Conservation (phyloP, 2,888 invertebrate genomes). For the Spodoptera littoralis region DNA sequence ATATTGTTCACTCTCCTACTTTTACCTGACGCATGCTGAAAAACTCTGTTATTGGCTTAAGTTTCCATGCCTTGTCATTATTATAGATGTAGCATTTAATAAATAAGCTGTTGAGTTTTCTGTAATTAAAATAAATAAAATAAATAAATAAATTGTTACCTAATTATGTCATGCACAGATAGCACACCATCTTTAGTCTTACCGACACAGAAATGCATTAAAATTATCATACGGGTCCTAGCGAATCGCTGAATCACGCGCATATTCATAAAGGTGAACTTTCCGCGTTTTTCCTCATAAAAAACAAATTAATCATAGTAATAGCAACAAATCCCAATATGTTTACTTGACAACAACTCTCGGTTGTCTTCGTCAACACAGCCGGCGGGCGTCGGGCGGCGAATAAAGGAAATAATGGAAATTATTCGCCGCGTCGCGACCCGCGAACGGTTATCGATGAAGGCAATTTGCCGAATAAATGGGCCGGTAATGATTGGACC, state of each 20-base stretch:
- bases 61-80: too few relatives aligned
- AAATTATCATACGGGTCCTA: too few relatives aligned
- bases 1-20: too few relatives aligned
- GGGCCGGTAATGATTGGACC: slow-evolving; percentile 63
- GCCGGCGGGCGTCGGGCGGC: slow-evolving; percentile 65
- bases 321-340: slow-evolving; percentile 51
- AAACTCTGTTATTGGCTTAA: too few relatives aligned
- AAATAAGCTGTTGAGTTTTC: too few relatives aligned
- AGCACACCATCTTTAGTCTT: not conserved
- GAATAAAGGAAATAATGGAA: slow-evolving; percentile 76
- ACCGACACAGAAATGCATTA: not conserved
- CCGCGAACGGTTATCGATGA: slow-evolving; percentile 76
- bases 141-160: too few relatives aligned
- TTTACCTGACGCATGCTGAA: too few relatives aligned
- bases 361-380: slow-evolving; percentile 68
- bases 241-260: not conserved
- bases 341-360: slow-evolving; percentile 60
- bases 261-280: slow-evolving; percentile 5
- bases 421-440: slow-evolving; percentile 73
- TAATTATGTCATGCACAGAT: not conserved
- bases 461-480: slow-evolving; percentile 81
- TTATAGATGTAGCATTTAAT: too few relatives aligned
- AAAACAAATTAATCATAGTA: slow-evolving; percentile 48
- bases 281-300: slow-evolving; percentile 14
- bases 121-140: too few relatives aligned